Evolutionary conservation across 2,113 vertebrate species (phyloP).

Genomic region (Scomber colias): DNA sequence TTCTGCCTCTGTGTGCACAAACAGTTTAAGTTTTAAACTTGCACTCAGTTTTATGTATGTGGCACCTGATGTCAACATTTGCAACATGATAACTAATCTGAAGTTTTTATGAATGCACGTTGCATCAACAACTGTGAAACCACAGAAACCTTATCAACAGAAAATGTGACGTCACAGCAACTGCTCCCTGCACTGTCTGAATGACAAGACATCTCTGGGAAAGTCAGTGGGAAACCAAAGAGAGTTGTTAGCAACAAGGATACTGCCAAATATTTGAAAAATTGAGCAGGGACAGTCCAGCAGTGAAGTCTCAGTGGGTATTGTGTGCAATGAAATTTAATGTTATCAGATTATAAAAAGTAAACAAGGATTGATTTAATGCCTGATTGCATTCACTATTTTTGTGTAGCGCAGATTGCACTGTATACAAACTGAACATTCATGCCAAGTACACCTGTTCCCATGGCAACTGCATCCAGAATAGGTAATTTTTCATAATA

Average conservation of each 20-base stretch:
- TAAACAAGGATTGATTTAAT: constrained; percentile 20
- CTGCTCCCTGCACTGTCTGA: too few species aligned
- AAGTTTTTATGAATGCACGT: too few species aligned
- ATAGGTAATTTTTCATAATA: constrained; percentile 32
- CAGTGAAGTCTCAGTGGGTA: neutral
- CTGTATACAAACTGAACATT: constrained; percentile 1
- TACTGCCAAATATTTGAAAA: neutral
- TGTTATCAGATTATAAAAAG: constrained; percentile 8
- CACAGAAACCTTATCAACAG: too few species aligned
- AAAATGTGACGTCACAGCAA: too few species aligned
- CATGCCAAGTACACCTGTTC: constrained; percentile 49
- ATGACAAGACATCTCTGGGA: neutral
- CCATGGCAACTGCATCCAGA: constrained; percentile 48
- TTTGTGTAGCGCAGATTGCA: neutral
- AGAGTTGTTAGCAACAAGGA: neutral
- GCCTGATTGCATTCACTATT: neutral
- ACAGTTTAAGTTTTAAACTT: too few species aligned
- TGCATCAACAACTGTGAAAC: too few species aligned
- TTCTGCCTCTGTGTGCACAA: too few species aligned
- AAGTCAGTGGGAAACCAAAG: neutral
- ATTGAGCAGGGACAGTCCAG: neutral
- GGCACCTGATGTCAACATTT: too few species aligned
- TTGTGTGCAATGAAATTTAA: neutral
- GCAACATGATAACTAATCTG: too few species aligned
- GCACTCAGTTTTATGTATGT: too few species aligned